These are phyloP conservation scores for Drosophila ogumai DNA, from an alignment of 1,140 invertebrate species.

Conservation along the genomic window DNA sequence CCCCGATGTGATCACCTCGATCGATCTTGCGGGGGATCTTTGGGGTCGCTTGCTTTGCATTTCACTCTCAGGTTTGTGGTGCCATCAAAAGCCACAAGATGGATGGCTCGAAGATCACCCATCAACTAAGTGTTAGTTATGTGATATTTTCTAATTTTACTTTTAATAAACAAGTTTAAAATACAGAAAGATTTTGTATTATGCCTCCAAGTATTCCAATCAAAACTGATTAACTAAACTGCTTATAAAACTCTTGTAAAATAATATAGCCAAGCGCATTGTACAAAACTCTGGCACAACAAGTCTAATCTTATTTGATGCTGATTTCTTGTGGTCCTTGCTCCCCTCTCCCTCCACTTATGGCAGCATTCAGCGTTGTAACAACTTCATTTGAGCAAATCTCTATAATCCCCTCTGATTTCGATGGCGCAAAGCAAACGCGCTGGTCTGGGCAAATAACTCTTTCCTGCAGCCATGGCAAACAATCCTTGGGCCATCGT, in stretches of 20 bases:
- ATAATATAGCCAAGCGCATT: neutral
- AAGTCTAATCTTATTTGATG: conserved; percentile 5
- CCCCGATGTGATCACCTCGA: conserved; percentile 27
- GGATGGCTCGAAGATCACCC: conserved; percentile 41
- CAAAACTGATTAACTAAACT: neutral
- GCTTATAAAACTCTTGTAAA: neutral
- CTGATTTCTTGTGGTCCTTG: conserved; percentile 6
- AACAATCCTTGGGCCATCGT: conserved; percentile 35
- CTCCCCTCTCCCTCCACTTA: neutral
- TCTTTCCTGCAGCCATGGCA: conserved; percentile 42
- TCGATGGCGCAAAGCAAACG: conserved; percentile 38
- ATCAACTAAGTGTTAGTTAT: neutral
- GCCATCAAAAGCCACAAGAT: conserved; percentile 69
- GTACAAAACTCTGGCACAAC: no score
- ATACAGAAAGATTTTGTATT: neutral
- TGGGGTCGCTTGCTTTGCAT: conserved; percentile 26
- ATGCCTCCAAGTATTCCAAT: neutral
- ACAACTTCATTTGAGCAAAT: conserved; percentile 73
- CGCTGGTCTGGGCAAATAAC: conserved; percentile 35
- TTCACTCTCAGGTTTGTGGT: conserved; percentile 33
- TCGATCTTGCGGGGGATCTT: conserved; percentile 26
- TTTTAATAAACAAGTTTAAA: neutral
- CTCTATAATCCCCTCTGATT: conserved; percentile 58
- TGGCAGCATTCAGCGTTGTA: conserved; percentile 16
- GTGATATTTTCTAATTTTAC: neutral